These are phyloP conservation scores for Calephelis nemesis DNA, from an alignment of 1,140 invertebrate species.

Conservation along the genomic window DNA sequence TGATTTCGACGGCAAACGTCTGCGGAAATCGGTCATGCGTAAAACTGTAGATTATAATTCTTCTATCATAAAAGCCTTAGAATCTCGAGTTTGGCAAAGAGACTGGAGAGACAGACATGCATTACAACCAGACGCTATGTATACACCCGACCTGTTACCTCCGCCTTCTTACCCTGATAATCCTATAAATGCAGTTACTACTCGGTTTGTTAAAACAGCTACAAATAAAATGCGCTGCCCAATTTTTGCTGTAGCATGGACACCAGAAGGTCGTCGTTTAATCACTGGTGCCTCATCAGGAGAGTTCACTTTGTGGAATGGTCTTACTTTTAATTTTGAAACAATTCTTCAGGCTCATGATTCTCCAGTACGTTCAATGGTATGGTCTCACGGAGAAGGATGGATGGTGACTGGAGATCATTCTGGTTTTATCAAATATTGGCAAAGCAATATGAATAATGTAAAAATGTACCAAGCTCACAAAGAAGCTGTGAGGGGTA, in stretches of 20 bases:
- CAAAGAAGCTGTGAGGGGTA: slow-evolving; percentile 98
- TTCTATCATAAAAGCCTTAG: slow-evolving; percentile 94
- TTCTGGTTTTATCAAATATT: slow-evolving; percentile 99
- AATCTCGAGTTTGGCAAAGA: slow-evolving; percentile 95
- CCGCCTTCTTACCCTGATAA: slow-evolving; percentile 95
- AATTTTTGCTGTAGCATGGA: slow-evolving; percentile 99
- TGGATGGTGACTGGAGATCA: slow-evolving; percentile 99
- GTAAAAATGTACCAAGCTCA: slow-evolving; percentile 99
- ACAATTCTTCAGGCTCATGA: slow-evolving; percentile 99
- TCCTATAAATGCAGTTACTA: slow-evolving; percentile 98
- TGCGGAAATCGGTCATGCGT: slow-evolving; percentile 97
- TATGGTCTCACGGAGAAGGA: slow-evolving; percentile 99
- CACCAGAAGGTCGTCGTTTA: slow-evolving; percentile 97
- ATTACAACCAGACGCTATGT: slow-evolving; percentile 95
- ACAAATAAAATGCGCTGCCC: slow-evolving; percentile 99
- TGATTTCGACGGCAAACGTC: slow-evolving; percentile 97
- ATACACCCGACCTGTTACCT: slow-evolving; percentile 92
- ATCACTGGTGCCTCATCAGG: slow-evolving; percentile 99
- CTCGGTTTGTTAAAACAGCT: slow-evolving; percentile 97
- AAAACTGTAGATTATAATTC: slow-evolving; percentile 99
- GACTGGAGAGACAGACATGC: slow-evolving; percentile 92
- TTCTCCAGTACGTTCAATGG: slow-evolving; percentile 97
- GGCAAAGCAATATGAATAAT: slow-evolving; percentile 99
- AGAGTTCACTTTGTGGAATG: slow-evolving; percentile 99
- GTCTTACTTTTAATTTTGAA: slow-evolving; percentile 99